Evolutionary conservation across 2,113 vertebrate species (phyloP), one percentile per base, ranked within the genome.

Genomic region (Leucoraja erinaceus): DNA sequence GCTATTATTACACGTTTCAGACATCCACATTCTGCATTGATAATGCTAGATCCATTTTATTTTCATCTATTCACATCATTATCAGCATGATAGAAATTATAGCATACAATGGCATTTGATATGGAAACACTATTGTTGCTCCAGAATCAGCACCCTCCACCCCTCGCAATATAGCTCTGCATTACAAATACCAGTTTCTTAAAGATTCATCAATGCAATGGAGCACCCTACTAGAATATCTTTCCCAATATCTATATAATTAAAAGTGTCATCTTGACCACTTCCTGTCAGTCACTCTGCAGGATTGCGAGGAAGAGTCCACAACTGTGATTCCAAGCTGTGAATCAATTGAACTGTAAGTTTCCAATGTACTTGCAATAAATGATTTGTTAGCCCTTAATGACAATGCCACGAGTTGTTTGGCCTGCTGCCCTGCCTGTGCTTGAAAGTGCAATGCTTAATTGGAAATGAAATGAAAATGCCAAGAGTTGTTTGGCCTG

Each of bases 1-100:
- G 83, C 92, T 94, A 93, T 93, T 93, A 94, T 94, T 90, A 93
- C 92, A 93, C 84, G 90, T 90, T 92, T 93, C 77, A 28, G 90
- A 90, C 93, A 61, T 93, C 92, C 92, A 74, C 66, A 54, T 90
- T 9, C 33, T 72, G 3, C 68, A 54, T 18, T 91, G 90, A 72
- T 72, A 33, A 91, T 91, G 66, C 31, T 72, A 72, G 54, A 47
- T 10, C 5, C 61, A 54, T 12, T 72, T 91, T 47, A 47, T 47
- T 68, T 47, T 72, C 90, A 54, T 91, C 90, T 74, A 68, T 54
- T 91, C 68, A 91, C 31, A 12, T 90, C 66, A 88, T 88, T 88
- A 86, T 59, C 54, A 86, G 56, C 5, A 90, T 22, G 88, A 90
- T 68, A 72, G 33, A 47, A 38, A 91, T 91, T 72, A 74, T 54